Conservation (phyloP, 2,113 vertebrate species). For the Cygnus buccinator region DNA sequence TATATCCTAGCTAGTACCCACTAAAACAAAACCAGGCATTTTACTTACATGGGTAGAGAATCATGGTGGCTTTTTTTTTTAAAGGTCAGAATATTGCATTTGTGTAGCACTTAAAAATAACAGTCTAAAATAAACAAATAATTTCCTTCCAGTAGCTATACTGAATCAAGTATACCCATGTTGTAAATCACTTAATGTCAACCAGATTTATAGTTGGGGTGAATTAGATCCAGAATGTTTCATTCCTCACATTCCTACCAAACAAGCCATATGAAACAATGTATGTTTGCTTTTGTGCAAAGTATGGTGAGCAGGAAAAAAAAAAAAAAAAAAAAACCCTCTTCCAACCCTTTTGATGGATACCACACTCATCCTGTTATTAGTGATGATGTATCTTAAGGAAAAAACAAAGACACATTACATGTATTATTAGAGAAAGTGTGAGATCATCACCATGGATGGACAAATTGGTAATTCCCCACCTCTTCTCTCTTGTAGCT, state of each 20-base stretch:
- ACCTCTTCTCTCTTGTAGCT: neutral
- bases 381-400: neutral
- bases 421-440: neutral
- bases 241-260: neutral
- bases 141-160: slow-evolving; percentile 51
- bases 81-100: neutral
- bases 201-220: slow-evolving; percentile 4
- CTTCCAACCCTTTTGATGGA: neutral
- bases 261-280: slow-evolving; percentile 10
- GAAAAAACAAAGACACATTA: neutral
- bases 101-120: neutral
- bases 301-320: neutral
- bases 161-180: slow-evolving; percentile 8
- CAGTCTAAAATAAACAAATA: slow-evolving; percentile 28
- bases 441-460: neutral
- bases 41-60: neutral
- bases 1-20: neutral
- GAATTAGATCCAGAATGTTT: slow-evolving; percentile 19
- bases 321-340: no score
- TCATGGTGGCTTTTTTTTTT: neutral
- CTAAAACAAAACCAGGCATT: neutral
- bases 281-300: neutral
- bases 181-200: slow-evolving; percentile 28
- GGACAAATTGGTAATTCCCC: neutral
- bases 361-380: neutral